phyloP scores from a whole-genome alignment of 2,888 invertebrate species.

The Ectropis crepuscularia region DNA sequence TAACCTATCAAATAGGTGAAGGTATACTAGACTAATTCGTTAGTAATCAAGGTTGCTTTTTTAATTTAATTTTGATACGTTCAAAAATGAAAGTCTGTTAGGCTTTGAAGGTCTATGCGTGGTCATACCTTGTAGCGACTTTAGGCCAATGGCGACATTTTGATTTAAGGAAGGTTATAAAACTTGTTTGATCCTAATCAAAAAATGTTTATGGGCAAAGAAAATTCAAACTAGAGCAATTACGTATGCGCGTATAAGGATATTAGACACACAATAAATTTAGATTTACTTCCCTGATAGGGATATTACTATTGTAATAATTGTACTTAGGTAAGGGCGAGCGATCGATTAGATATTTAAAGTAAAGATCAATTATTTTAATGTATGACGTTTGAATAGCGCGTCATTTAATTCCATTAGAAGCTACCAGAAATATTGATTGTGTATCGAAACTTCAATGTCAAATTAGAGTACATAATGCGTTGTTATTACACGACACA shows the following conservation, averaged over 20 bases:
- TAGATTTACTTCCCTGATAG: no score
- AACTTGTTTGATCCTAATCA: not conserved
- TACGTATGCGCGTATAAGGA: not conserved
- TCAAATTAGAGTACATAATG: slow-evolving; percentile 4
- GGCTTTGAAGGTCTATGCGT: slow-evolving; percentile 17
- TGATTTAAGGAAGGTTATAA: slow-evolving; percentile 6
- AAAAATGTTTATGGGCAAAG: not conserved
- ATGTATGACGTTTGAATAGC: not conserved
- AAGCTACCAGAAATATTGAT: slow-evolving; percentile 6
- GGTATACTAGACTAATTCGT: slow-evolving; percentile 16
- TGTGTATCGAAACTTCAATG: slow-evolving; percentile 17
- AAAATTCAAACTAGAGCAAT: slow-evolving; percentile 1
- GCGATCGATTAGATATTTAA: not conserved
- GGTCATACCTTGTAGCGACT: not conserved
- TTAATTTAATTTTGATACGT: slow-evolving; percentile 14
- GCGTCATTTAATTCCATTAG: not conserved
- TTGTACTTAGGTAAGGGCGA: no score
- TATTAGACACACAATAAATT: not conserved
- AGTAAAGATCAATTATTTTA: slow-evolving; percentile 5
- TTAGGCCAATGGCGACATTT: slow-evolving; percentile 12
- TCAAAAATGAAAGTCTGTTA: slow-evolving; percentile 18
- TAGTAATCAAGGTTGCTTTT: slow-evolving; percentile 16
- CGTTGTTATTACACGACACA: not conserved
- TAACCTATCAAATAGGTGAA: slow-evolving; percentile 23
- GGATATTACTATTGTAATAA: no score